Conservation (phyloP, 1,140 invertebrate species). For the Sitobion miscanthi region DNA sequence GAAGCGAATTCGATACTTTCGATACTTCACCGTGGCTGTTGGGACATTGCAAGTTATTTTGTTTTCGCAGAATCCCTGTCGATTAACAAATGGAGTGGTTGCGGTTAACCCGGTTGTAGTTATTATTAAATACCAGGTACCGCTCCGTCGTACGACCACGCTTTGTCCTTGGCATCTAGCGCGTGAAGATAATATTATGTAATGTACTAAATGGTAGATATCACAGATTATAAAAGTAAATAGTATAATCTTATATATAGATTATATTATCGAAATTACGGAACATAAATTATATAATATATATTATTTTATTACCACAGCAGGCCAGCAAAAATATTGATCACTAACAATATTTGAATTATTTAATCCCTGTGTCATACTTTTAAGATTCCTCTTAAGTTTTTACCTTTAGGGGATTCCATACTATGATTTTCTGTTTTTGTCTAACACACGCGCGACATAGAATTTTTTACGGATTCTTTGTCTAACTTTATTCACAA, state of each 20-base stretch:
- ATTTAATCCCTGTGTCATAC: not conserved
- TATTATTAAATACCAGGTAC: not conserved
- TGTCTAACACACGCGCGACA: too few relatives aligned
- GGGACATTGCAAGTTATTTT: not conserved
- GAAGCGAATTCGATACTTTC: not conserved
- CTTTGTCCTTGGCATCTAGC: not conserved
- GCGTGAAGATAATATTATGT: not conserved
- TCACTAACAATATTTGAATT: not conserved
- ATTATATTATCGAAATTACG: not conserved
- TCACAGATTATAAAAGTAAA: too few relatives aligned
- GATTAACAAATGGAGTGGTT: not conserved
- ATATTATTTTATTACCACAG: not conserved
- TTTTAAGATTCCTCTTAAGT: too few relatives aligned
- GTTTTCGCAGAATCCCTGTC: not conserved
- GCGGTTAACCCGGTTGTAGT: not conserved
- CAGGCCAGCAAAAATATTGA: too few relatives aligned
- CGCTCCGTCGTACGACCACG: not conserved
- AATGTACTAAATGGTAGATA: too few relatives aligned
- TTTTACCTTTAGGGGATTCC: too few relatives aligned
- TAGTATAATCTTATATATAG: too few relatives aligned
- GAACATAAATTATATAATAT: not conserved
- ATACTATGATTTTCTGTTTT: too few relatives aligned
- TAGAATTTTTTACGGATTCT: too few relatives aligned
- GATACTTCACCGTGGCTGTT: not conserved
- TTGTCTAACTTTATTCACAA: too few relatives aligned